A percentile compares a stretch with the other conserved stretches of the same genome.
Evolutionary conservation across 1,140 invertebrate genomes (phyloP).

Genomic region (Planococcus citri): DNA sequence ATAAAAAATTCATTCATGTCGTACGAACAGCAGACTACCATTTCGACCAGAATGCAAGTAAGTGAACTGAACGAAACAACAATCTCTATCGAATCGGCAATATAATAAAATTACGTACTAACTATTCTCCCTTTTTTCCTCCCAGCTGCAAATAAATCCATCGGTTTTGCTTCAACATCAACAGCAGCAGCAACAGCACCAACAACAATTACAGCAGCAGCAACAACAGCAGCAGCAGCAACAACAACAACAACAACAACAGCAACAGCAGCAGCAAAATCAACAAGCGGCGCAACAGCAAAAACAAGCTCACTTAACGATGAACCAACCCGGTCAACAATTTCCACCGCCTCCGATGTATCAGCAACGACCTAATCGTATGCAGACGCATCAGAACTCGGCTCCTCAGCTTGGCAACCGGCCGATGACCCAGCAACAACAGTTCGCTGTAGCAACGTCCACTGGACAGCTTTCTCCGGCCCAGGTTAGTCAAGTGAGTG

Average conservation of each 20-base stretch:
- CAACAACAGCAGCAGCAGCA: constrained; percentile 25
- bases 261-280: constrained; percentile 34
- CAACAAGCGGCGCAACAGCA: no score
- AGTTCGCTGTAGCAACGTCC: constrained; percentile 23
- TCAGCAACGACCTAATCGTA: constrained; percentile 29
- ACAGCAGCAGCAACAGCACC: constrained; percentile 31
- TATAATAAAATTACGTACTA: no score
- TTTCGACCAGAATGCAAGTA: neutral
- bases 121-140: no score
- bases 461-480: no score
- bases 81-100: neutral
- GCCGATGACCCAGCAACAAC: constrained; percentile 31
- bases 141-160: neutral
- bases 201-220: constrained; percentile 33
- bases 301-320: no score
- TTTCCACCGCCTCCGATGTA: constrained; percentile 31
- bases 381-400: constrained; percentile 21
- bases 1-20: constrained; percentile 85
- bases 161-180: constrained; percentile 14
- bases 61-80: neutral
- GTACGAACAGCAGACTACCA: constrained; percentile 35
- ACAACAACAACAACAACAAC: constrained; percentile 22
- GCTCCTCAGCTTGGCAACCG: constrained; percentile 24
- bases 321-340: constrained; percentile 24
- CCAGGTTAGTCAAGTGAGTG: constrained; percentile 22